phyloP scores from a whole-genome alignment of 2,113 vertebrate genomes.

The Cebidichthys violaceus region DNA sequence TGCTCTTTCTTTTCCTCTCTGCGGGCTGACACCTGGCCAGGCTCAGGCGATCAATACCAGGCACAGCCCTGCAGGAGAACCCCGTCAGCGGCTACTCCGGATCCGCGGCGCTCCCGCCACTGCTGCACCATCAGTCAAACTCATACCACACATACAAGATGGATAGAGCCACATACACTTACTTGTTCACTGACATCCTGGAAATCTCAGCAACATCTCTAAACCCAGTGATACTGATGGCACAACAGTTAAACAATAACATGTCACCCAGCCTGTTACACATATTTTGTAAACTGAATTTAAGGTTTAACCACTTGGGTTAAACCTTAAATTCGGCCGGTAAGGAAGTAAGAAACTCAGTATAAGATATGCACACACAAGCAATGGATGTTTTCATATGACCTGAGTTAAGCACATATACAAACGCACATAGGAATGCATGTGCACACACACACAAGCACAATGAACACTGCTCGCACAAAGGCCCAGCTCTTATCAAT shows the following conservation, averaged over 20 bases:
- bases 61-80: constrained; percentile 57
- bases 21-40: constrained; percentile 71
- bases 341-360: no score
- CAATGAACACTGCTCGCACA: constrained; percentile 7
- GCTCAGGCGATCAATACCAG: constrained; percentile 70
- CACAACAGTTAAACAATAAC: background rate
- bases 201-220: background rate
- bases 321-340: no score
- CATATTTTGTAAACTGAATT: background rate
- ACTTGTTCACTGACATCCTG: background rate
- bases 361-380: background rate
- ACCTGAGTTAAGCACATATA: background rate
- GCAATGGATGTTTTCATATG: constrained; percentile 5
- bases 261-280: background rate
- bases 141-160: constrained; percentile 36
- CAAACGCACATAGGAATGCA: background rate
- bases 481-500: constrained; percentile 71
- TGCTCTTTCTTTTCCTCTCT: constrained; percentile 53
- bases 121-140: constrained; percentile 58
- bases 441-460: background rate
- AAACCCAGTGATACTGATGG: background rate
- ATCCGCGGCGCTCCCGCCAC: constrained; percentile 36
- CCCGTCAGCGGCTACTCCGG: constrained; percentile 51
- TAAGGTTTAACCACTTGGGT: background rate
- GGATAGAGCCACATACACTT: constrained; percentile 5